phyloP scores from a whole-genome alignment of 2,797 vertebrate genomes.

The Pampus argenteus region DNA sequence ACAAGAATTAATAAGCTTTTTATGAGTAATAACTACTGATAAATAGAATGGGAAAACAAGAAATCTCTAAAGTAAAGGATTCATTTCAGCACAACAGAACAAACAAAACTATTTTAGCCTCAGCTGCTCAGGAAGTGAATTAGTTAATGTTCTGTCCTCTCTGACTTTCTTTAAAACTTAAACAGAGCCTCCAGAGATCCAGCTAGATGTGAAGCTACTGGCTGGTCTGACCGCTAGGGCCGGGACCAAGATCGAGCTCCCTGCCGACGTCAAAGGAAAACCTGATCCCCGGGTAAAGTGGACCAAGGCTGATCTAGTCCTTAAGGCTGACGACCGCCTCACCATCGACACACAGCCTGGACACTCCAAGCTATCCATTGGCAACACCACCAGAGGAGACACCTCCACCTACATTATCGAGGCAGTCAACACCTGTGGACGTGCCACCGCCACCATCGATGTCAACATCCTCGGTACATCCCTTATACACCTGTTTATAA shows the following conservation, averaged over 20 bases:
- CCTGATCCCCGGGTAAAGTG: conserved; percentile 95
- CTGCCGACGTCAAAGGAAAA: conserved; percentile 93
- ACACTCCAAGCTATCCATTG: conserved; percentile 91
- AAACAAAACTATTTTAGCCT: no score
- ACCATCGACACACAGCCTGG: conserved; percentile 91
- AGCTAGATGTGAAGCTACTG: conserved; percentile 96
- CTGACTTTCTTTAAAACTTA: background rate
- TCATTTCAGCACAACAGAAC: no score
- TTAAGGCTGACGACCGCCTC: conserved; percentile 90
- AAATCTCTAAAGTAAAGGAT: no score
- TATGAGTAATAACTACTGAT: no score
- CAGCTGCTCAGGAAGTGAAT: background rate
- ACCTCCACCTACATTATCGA: conserved; percentile 98
- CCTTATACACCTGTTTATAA: background rate
- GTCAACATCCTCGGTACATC: conserved; percentile 95
- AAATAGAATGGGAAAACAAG: background rate
- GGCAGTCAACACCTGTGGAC: conserved; percentile 93
- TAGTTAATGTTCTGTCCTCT: background rate
- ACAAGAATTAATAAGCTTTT: no score
- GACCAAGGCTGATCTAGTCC: conserved; percentile 94
- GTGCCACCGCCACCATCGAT: conserved; percentile 95
- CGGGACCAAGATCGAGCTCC: conserved; percentile 96
- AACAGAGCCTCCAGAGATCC: conserved; percentile 95
- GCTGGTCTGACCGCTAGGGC: conserved; percentile 95
- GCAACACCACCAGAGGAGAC: conserved; percentile 92